Percentiles rank a stretch among this genome's conserved stretches.
phyloP scores from a whole-genome alignment of 1,140 invertebrate species.

The Eumaeus atala region DNA sequence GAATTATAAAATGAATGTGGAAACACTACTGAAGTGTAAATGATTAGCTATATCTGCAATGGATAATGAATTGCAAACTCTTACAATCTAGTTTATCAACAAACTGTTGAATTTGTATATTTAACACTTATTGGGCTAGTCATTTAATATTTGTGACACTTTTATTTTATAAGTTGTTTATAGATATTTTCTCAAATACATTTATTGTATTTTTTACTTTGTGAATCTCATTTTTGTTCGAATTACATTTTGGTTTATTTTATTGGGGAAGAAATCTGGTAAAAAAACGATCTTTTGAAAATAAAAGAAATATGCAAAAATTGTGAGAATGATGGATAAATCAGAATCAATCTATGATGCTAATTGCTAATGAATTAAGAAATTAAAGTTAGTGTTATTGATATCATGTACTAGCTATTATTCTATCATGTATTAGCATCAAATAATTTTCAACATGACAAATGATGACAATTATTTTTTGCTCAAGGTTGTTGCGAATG shows the following conservation, averaged over 20 bases:
- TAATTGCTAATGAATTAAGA: slow-evolving; percentile 10
- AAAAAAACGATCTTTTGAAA: too few species aligned
- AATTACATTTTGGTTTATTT: slow-evolving; percentile 17
- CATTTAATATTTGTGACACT: slow-evolving; percentile 23
- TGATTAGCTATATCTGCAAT: not conserved
- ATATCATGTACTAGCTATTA: slow-evolving; percentile 12
- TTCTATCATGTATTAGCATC: too few species aligned
- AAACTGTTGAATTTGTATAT: slow-evolving; percentile 36
- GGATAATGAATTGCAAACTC: slow-evolving; percentile 12
- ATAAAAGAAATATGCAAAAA: not conserved
- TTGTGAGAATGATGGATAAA: not conserved
- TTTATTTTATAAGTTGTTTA: not conserved
- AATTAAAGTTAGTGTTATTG: slow-evolving; percentile 7
- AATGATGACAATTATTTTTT: slow-evolving; percentile 17
- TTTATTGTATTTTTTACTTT: slow-evolving; percentile 19
- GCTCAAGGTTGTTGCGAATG: slow-evolving; percentile 27
- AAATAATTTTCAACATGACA: too few species aligned
- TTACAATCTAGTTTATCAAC: slow-evolving; percentile 37
- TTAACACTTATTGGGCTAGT: slow-evolving; percentile 54
- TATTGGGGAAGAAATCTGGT: slow-evolving; percentile 2
- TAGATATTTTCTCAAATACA: not conserved
- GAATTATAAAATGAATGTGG: slow-evolving; percentile 54
- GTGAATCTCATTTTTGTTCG: slow-evolving; percentile 39
- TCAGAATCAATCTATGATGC: slow-evolving; percentile 9
- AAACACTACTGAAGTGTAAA: slow-evolving; percentile 7